Base-by-base conservation (phyloP, 2,888 invertebrate species). In the Hyles lineata region DNA sequence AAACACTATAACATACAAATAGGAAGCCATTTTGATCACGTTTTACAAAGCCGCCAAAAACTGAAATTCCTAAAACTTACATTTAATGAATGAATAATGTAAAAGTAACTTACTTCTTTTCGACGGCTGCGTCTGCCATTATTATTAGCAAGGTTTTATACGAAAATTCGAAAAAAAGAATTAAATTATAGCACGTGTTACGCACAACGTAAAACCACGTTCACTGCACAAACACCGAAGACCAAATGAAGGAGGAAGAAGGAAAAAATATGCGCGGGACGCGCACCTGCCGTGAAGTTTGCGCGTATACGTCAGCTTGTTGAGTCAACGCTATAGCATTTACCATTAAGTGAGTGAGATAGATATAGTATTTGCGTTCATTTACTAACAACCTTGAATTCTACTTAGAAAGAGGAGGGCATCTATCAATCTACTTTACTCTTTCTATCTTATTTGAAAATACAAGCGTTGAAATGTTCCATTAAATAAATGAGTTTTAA, bases 61-160 rank as follows among this genome's bases (percentile, higher is more conserved):
- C 85, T 81, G 78, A 80, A 79, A 77, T 76, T 75, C 76, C 71
- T 50, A 74, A 85, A 85, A 83, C 76, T 81, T 78, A 62, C 35
- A 63, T 76, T 74, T 80, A 78, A 73, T 82, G 75, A 84, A 77
- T 78, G 74, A 86, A 83, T 78, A 75, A 75, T 61, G 70, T 79
- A 29, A 77, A 80, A 81, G 80, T 77, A 86, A 96, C 96, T 96
- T 95, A 96, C 96, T 96, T 96, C 89, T 95, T 95, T 88, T 96
- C 96, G 78, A 95, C 93, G 84, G 96, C 96, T 91, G 96, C 96
- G 92, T 96, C 96, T 92, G 96, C 96, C 96, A 96, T 96, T 93
- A 83, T 95, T 85, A 83, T 89, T 80, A 82, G 83, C 83, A 80
- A 76, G 76, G 82, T 87, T 83, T 77, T 76, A 70, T 74, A 73